Conservation (phyloP, 2,113 vertebrate species). For the Xenus cinereus region DNA sequence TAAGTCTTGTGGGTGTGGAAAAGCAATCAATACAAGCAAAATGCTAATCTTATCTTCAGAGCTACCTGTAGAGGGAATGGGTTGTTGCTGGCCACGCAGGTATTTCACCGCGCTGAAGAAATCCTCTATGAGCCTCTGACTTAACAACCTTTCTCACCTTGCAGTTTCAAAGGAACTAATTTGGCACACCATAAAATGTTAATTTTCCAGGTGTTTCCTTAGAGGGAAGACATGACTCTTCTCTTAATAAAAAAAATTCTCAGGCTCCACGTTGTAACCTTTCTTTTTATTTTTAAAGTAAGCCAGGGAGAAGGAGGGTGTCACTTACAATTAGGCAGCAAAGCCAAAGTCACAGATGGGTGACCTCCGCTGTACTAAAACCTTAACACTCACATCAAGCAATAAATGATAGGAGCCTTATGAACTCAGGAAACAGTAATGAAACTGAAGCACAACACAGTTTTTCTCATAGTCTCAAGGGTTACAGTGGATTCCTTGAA, state of each 20-base stretch:
- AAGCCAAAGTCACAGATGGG: slow-evolving; percentile 2
- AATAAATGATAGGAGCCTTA: not conserved
- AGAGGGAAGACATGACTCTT: slow-evolving; percentile 6
- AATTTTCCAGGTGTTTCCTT: slow-evolving; percentile 60
- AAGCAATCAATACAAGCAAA: slow-evolving; percentile 5
- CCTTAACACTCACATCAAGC: not conserved
- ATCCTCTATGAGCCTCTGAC: slow-evolving; percentile 4
- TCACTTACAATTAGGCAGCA: not conserved
- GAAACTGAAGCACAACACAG: not conserved
- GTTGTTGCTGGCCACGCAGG: not conserved
- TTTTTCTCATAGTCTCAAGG: not conserved
- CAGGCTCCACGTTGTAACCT: not conserved
- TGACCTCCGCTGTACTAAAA: slow-evolving; percentile 3
- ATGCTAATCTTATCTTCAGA: slow-evolving; percentile 58
- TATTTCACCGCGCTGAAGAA: slow-evolving; percentile 42
- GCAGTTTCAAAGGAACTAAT: slow-evolving; percentile 47
- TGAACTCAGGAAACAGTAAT: not conserved
- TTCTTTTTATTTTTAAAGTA: not conserved
- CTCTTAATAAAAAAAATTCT: not conserved
- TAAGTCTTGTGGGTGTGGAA: not conserved
- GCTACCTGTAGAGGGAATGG: slow-evolving; percentile 3
- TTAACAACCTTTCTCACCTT: slow-evolving; percentile 40
- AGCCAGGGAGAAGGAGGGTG: not conserved
- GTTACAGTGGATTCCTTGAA: not conserved
- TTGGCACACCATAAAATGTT: slow-evolving; percentile 44